phyloP scores from a whole-genome alignment of 2,888 invertebrate genomes.

The Xanthorhoe designata region DNA sequence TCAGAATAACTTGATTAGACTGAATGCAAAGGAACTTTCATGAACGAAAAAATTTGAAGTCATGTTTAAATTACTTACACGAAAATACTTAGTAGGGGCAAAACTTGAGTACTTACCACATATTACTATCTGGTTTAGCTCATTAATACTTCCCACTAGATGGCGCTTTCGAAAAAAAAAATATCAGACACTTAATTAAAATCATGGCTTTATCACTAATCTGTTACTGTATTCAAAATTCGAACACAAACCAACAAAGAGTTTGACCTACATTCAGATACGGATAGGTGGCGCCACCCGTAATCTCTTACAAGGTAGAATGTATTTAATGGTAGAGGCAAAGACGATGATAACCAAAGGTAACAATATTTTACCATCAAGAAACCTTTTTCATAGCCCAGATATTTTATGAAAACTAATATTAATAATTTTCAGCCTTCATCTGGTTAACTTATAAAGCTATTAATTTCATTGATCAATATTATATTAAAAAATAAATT shows the following conservation, averaged over 20 bases:
- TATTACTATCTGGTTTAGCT: too few relatives aligned
- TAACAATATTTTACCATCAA: slow-evolving; percentile 17
- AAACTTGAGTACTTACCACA: neutral
- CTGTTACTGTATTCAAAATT: slow-evolving; percentile 2
- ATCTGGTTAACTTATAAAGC: too few relatives aligned
- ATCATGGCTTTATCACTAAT: too few relatives aligned
- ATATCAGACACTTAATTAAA: neutral
- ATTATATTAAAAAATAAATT: neutral
- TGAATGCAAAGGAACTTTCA: too few relatives aligned
- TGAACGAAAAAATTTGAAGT: too few relatives aligned
- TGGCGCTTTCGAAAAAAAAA: too few relatives aligned
- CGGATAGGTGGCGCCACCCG: slow-evolving; percentile 25
- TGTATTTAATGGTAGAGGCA: slow-evolving; percentile 15
- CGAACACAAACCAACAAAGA: slow-evolving; percentile 38
- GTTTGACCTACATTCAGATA: slow-evolving; percentile 30
- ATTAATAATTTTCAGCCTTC: too few relatives aligned
- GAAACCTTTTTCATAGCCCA: slow-evolving; percentile 16
- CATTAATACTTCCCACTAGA: too few relatives aligned
- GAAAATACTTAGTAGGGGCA: neutral
- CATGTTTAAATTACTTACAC: neutral
- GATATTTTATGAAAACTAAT: neutral
- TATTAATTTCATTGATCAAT: neutral
- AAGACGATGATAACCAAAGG: too few relatives aligned
- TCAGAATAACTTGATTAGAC: too few relatives aligned
- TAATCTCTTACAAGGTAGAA: slow-evolving; percentile 23